Percentiles rank a stretch among this genome's conserved stretches.
Evolutionary conservation across 2,113 vertebrate species (phyloP).

Genomic region (Chelonoidis abingdonii): DNA sequence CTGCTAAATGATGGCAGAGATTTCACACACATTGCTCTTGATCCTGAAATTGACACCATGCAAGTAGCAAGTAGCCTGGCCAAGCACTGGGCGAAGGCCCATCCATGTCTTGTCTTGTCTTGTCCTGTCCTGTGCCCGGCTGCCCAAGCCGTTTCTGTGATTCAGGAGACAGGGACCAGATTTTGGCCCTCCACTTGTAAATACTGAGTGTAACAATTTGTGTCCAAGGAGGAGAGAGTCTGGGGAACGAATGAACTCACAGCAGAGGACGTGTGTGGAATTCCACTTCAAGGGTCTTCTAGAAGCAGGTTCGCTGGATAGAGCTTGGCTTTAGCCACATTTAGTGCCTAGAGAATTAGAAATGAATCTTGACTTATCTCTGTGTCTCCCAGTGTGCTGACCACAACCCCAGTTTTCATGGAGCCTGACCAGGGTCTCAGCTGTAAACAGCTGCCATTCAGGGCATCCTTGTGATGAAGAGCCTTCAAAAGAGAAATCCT

Average conservation of each 20-base stretch:
- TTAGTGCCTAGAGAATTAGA: neutral
- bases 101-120: neutral
- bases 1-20: neutral
- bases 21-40: neutral
- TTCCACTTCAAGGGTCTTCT: neutral
- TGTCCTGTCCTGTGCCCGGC: neutral
- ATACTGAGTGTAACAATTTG: neutral
- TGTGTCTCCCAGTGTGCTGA: neutral
- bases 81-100: neutral
- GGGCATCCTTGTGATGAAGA: neutral
- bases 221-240: neutral
- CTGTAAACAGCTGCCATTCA: neutral
- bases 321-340: neutral
- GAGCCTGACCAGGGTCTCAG: neutral
- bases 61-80: neutral
- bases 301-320: neutral
- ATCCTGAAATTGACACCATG: neutral
- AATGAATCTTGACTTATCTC: neutral
- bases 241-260: neutral
- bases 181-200: neutral
- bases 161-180: neutral
- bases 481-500: neutral
- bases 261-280: neutral
- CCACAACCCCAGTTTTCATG: neutral
- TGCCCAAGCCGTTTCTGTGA: neutral